Evolutionary conservation across 1,140 invertebrate genomes (phyloP), one percentile per base, ranked within the genome.

Genomic region (Rhyacophila brunnea): DNA sequence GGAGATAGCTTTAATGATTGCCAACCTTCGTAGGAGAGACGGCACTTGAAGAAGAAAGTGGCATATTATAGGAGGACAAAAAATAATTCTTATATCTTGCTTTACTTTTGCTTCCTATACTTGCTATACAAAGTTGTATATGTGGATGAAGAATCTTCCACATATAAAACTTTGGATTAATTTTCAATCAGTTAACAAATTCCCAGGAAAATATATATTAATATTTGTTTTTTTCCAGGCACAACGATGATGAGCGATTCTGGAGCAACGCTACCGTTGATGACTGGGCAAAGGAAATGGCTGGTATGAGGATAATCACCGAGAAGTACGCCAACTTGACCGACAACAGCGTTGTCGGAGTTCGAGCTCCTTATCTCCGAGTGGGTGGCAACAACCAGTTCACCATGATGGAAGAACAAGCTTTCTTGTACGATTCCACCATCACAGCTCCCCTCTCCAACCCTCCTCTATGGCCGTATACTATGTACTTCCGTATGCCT

Each of bases 361-460:
- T 98, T 2, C 84, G 95, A 40, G 92, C 95, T 0, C 95, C 95
- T 0, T 96, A 96, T 71, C 77, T 98, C 23, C 80, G 93, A 18
- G 92, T 96, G 0, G 95, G 95, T 58, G 95, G 95, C 15, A 95
- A 96, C 80, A 95, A 95, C 71, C 94, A 97, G 77, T 97, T 97
- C 78, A 93, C 90, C 53, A 97, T 97, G 93, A 96, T 96, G 93
- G 93, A 96, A 77, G 92, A 95, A 73, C 93, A 96, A 73, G 91
- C 92, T 13, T 97, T 97, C 83, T 77, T 96, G 6, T 98, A 96
- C 73, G 95, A 97, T 71, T 95, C 93, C 7, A 95, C 93, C 11
- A 96, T 98, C 69, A 96, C 93, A 0, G 93, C 93, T 10, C 91
- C 93, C 5, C 79, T 96, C 11, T 92, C 89, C 61, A 94, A 96